Base-by-base conservation (phyloP, 2,797 vertebrate genomes). In the Pipistrellus nathusii region DNA sequence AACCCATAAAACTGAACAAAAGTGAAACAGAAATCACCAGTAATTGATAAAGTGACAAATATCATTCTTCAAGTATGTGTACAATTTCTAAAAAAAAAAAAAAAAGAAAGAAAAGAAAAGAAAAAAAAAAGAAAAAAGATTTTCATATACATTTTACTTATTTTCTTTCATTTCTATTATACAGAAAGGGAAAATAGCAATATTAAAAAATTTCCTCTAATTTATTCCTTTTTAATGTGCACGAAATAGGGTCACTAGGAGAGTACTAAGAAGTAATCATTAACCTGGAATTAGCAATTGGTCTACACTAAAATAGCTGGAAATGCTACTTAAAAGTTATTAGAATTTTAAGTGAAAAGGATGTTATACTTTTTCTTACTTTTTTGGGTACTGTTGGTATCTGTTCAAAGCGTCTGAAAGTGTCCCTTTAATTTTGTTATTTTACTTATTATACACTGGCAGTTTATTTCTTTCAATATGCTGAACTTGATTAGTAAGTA, bases 31-130 rank as follows among this genome's bases (percentile, higher is more conserved):
- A 93, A 94, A 86, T 35, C 25, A 53, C 30, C 85, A 88, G 38
- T 59, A 88, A 69, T 1, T 93, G 82, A 94, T 51, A 92, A 64
- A 88, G 23, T 59, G 46, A 81, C 32, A 89, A 71, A 86, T 83
- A 86, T 21, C 57, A 77, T 83, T 92, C 71, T 87, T 51, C 55
- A 93, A 59, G 41, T 57, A 81, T 71, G 64, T 82, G 44, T 53
- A 9, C 3, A 68, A 64, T 83, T 89, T 73, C 41, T n/a, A 41
- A 44, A 64, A 88, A 57, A 35, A 46, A 51, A 17, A 51, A 51
- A 17, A 51, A 44, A 6, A 44, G 6, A 44, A 5, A 44, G 6
- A 44, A 9, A 6, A 44, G 6, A 9, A 44, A 44, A 44, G 41
- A 44, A 44, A 44, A 44, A 44, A 44, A 6, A 17, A n/a, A n/a